These are phyloP conservation scores for Neelides sp. DNA, from an alignment of 1,140 invertebrate species.

Conservation along the genomic window DNA sequence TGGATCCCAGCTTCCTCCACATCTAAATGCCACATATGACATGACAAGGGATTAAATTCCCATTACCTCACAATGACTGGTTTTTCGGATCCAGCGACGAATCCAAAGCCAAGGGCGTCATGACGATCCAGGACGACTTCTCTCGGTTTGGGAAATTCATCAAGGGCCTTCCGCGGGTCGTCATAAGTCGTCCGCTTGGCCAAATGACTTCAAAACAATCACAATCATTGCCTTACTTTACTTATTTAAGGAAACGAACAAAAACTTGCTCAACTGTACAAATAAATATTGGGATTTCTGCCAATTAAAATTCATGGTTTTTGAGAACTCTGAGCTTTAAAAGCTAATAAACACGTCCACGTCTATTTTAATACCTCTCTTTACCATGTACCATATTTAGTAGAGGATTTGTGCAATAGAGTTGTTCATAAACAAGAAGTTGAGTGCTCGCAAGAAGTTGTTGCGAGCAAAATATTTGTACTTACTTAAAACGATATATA, in stretches of 20 bases:
- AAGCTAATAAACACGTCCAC: background rate
- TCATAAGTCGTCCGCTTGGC: constrained; percentile 83
- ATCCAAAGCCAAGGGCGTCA: constrained; percentile 72
- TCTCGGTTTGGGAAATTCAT: constrained; percentile 58
- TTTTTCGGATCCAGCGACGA: constrained; percentile 80
- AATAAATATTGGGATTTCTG: no score
- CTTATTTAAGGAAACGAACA: background rate
- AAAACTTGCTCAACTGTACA: no score
- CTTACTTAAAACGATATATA: no score
- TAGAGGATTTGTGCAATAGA: no score
- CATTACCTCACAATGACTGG: constrained; percentile 71
- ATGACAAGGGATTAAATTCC: background rate
- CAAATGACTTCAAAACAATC: constrained; percentile 55
- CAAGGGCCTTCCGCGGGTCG: constrained; percentile 53
- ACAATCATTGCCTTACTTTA: constrained; percentile 15
- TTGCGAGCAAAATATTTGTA: no score
- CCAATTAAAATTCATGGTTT: no score
- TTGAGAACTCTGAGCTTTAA: no score
- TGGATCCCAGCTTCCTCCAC: background rate
- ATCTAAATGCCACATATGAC: no score
- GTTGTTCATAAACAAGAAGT: no score
- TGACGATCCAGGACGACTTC: constrained; percentile 57
- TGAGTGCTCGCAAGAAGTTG: no score
- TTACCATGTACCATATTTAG: no score
- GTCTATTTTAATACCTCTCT: background rate